Evolutionary conservation across 2,888 invertebrate genomes (phyloP).

Genomic region (Mythimna albipuncta): DNA sequence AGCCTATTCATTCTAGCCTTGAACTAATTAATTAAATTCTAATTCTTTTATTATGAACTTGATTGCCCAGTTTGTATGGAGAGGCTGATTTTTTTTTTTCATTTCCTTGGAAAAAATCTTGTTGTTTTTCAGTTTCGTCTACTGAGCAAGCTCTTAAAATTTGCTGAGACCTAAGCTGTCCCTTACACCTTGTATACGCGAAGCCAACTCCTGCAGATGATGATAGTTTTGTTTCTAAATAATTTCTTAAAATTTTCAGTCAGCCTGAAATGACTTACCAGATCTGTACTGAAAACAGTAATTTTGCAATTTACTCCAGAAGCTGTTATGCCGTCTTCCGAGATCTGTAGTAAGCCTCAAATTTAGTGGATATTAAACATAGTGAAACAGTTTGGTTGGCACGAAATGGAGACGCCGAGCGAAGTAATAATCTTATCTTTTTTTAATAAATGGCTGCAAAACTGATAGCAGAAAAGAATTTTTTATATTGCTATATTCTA

Average conservation of each 20-base stretch:
- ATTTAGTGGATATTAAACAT: slow-evolving; percentile 70
- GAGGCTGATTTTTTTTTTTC: too few relatives aligned
- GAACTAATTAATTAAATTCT: too few relatives aligned
- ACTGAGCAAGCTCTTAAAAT: too few relatives aligned
- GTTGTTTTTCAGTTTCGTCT: too few relatives aligned
- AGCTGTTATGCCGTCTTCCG: slow-evolving; percentile 39
- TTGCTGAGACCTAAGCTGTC: too few relatives aligned
- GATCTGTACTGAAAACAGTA: slow-evolving; percentile 18
- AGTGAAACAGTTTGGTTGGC: slow-evolving; percentile 45
- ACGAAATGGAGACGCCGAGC: slow-evolving; percentile 32
- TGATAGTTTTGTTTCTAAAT: background rate
- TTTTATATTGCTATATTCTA: background rate
- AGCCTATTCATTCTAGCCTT: too few relatives aligned
- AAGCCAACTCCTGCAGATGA: too few relatives aligned
- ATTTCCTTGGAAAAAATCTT: too few relatives aligned
- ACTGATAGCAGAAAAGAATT: slow-evolving; percentile 4
- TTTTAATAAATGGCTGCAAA: slow-evolving; percentile 31
- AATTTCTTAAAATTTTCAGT: background rate
- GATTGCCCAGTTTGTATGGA: too few relatives aligned
- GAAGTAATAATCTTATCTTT: slow-evolving; percentile 30
- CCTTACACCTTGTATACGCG: too few relatives aligned
- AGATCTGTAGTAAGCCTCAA: slow-evolving; percentile 63
- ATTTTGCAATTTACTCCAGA: slow-evolving; percentile 53
- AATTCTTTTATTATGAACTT: too few relatives aligned
- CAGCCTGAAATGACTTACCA: background rate